Base-by-base conservation (phyloP, 2,113 vertebrate genomes). In the Rana temporaria region DNA sequence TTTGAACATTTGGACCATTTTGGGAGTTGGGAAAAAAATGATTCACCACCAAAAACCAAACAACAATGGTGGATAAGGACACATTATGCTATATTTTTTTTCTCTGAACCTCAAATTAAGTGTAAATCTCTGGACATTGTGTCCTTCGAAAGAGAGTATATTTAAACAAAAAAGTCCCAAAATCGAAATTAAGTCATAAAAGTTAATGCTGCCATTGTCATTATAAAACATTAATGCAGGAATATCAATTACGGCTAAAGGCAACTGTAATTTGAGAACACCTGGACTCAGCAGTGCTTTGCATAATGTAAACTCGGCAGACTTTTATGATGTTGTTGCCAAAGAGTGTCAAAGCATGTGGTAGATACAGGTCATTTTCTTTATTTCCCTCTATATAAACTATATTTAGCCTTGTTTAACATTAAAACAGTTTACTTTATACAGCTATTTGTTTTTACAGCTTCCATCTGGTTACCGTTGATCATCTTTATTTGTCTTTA, bases 401-500 rank as follows among this genome's bases (percentile, higher is more conserved):
- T 60, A 26, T 62, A 38, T 48, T 24, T 66, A 82, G 24, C n/a
- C 14, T 66, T 42, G 62, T 52, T 57, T 66, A 66, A 74, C 26
- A 65, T 72, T 53, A 55, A 53, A 71, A 22, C 19, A 67, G 70
- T 32, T 48, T 42, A 26, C 34, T 82, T 82, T 82, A 59, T 56
- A 67, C 26, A 24, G 12, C n/a, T 67, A 55, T 65, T 57, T 82
- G n/a, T 17, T 57, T 82, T 75, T 67, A 67, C 30, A 75, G 26
- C 62, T 59, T 4, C 80, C 63, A 82, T 67, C 71, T 82, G 71
- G 53, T 75, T 42, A 66, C 34, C 24, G 26, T 55, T 73, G 42
- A 81, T 73, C 38, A 64, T 81, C 65, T 63, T 81, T 80, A 81
- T 67, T 32, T 59, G 48, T 59, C 64, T 6, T 79, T 79, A 65